Percentiles rank a stretch among this genome's conserved stretches.
These are phyloP conservation scores for Zenarchopterus dispar DNA, from an alignment of 2,797 vertebrate genomes.

Conservation along the genomic window DNA sequence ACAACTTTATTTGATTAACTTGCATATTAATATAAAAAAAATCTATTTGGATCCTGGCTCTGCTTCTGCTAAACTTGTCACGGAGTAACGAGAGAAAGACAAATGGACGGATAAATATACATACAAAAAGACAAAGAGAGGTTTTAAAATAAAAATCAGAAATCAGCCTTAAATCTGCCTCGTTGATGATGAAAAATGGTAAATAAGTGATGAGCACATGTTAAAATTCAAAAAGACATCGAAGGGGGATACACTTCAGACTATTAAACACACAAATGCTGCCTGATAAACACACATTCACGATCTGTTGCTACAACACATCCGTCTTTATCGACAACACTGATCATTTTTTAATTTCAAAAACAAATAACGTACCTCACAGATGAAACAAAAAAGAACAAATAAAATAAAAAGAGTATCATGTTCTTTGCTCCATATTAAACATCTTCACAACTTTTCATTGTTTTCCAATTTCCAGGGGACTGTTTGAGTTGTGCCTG, in stretches of 20 bases:
- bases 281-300: no score
- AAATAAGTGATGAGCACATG: constrained; percentile 44
- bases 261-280: no score
- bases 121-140: constrained; percentile 5
- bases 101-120: background rate
- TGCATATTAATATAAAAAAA: constrained; percentile 65
- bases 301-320: no score
- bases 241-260: constrained; percentile 18
- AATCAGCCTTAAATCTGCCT: constrained; percentile 49
- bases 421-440: no score
- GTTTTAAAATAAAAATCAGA: constrained; percentile 28
- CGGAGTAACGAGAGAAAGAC: background rate
- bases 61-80: constrained; percentile 22
- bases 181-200: constrained; percentile 69
- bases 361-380: no score
- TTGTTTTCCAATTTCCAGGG: no score
- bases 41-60: constrained; percentile 1
- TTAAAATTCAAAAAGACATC: constrained; percentile 45
- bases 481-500: no score
- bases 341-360: no score
- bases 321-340: no score
- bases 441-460: no score
- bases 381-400: no score
- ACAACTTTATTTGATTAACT: constrained; percentile 61
- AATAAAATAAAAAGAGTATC: no score